These are phyloP conservation scores for Helobdella robusta DNA, from an alignment of 2,888 invertebrate species.

Conservation along the genomic window DNA sequence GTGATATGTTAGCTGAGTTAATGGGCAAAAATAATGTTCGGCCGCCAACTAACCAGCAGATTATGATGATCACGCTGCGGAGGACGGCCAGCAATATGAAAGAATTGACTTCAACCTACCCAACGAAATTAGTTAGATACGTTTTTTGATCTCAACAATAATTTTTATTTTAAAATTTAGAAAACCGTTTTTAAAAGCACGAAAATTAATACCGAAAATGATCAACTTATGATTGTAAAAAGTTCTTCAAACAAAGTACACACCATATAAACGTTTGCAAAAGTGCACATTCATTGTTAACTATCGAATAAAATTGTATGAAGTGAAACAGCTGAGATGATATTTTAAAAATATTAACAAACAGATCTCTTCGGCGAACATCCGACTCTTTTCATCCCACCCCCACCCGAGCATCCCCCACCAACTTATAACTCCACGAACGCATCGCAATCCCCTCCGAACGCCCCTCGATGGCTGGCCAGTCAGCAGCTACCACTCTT, in stretches of 20 bases:
- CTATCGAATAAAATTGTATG: neutral
- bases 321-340: neutral
- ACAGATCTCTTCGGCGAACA: conserved; percentile 32
- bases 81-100: conserved; percentile 21
- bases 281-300: too few species aligned
- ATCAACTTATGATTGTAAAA: too few species aligned
- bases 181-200: too few species aligned
- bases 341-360: neutral
- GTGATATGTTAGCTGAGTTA: neutral
- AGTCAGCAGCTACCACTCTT: too few species aligned
- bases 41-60: too few species aligned
- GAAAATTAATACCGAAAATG: too few species aligned
- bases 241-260: too few species aligned
- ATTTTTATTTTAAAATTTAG: too few species aligned
- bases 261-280: too few species aligned
- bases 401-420: conserved; percentile 51
- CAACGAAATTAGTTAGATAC: conserved; percentile 4
- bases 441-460: too few species aligned
- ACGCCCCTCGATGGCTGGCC: neutral
- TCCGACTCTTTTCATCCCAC: conserved; percentile 45
- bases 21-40: neutral
- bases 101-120: neutral
- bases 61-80: conserved; percentile 9
- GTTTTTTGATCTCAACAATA: too few species aligned
- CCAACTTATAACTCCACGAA: conserved; percentile 38